Base-by-base conservation (phyloP, 1,140 invertebrate species). In the Phthorimaea operculella region DNA sequence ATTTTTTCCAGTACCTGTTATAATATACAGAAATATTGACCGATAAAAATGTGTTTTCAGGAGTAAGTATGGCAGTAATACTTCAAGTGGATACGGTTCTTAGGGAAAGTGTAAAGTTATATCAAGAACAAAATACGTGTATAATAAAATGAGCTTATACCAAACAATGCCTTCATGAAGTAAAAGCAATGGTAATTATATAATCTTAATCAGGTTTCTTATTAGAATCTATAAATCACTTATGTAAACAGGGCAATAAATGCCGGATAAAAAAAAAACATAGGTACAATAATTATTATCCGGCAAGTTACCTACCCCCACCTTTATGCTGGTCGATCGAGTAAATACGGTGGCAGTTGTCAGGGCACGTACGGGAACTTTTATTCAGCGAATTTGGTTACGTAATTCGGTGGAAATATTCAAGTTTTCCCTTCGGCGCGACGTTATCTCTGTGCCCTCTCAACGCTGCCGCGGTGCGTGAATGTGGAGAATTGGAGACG, bases 391-490 rank as follows among this genome's bases (percentile, higher is more conserved):
- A 74, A 78, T 82, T 79, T 64, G 69, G 72, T 75, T 79, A 75
- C 70, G 73, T 82, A 80, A 83, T 84, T 79, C 75, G 55, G 68
- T 72, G 72, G 68, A 79, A 77, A 81, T 81, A 76, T 81, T 82
- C 74, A 74, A 75, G 75, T 82, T 79, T 74, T 79, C 74, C 78
- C 68, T 79, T 79, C 69, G 72, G 72, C 73, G 69, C 76, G 73
- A 79, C 79, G 72, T 78, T 83, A 83, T 83, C 76, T 70, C 72
- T 62, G 65, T 63, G 70, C 66, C 64, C 78, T 80, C 76, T 79
- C 76, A 75, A 70, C 73, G 73, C 69, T 61, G 58, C 47, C 55
- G 65, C 68, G 68, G 21, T 16, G 48, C 36, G 21, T 28, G 21
- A 6, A 28, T 28, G 21, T 28, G 21, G 21, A 28, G 21, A 28